phyloP scores from a whole-genome alignment of 2,113 vertebrate genomes.

The Mohoua ochrocephala region DNA sequence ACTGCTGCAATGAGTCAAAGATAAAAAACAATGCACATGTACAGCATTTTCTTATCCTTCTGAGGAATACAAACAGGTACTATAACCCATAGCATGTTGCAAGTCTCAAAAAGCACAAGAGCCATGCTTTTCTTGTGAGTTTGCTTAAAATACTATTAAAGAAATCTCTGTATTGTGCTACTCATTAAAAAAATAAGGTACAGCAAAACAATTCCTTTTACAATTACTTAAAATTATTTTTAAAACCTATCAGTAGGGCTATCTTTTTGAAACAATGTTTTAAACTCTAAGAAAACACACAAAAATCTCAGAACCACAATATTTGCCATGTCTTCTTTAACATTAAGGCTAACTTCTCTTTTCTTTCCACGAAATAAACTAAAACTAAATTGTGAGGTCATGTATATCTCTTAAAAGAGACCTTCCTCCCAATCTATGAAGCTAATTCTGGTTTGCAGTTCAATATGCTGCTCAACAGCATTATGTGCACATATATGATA shows the following conservation, averaged over 20 bases:
- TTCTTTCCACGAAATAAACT: neutral
- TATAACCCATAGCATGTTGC: neutral
- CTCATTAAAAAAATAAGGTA: neutral
- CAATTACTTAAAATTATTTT: neutral
- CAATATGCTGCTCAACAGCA: neutral
- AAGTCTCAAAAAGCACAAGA: neutral
- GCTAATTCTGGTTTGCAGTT: neutral
- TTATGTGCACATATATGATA: neutral
- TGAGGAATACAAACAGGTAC: neutral
- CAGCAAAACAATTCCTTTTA: neutral
- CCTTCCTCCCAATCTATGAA: neutral
- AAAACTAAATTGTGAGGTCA: neutral
- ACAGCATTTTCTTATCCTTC: neutral
- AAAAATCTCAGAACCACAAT: neutral
- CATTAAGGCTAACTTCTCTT: neutral
- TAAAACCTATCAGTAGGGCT: neutral
- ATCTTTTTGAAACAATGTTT: neutral
- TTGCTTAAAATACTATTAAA: neutral
- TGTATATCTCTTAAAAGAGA: neutral
- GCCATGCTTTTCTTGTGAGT: neutral
- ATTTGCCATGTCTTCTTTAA: neutral
- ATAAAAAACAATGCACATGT: neutral
- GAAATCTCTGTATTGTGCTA: neutral
- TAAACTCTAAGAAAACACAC: neutral
- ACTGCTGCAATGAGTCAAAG: neutral